Evolutionary conservation across 2,888 invertebrate species (phyloP), one percentile per base, ranked within the genome.

Genomic region (Pinctada fucata): DNA sequence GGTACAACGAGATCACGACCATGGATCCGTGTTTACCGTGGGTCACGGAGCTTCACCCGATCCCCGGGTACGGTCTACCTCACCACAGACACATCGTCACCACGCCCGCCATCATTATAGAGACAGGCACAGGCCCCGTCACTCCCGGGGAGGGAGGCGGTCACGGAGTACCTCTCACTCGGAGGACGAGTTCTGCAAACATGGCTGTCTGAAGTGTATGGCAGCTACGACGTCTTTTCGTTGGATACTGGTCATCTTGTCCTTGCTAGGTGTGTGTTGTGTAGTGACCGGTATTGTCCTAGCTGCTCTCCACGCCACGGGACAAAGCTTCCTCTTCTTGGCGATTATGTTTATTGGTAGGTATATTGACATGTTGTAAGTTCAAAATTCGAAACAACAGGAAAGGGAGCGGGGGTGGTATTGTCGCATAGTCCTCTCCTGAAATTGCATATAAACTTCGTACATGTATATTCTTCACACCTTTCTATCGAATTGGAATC

Each of bases 291-390:
- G 92, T 2, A 90, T 91, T 74, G 88, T 91, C 6, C 84, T 92
- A 47, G 92, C 91, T 2, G 91, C 90, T 6, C 85, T 92, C 2
- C 91, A 90, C 82, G 87, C 88, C 16, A 86, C 89, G 3, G 89
- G 89, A 48, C 88, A 88, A 79, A 90, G 89, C 70, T 91, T 90
- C 83, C 89, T 92, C 50, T 90, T 90, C 72, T 84, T 92, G 48
- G 90, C 91, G 16, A 90, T 92, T 63, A 92, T 91, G 91, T 92
- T 92, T 83, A 90, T 92, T 79, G 92, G 92, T 92, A 83, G 89
- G 92, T 89, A 31, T 31, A 31, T 31, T 31, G 31, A 31, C 31
- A 31, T 31, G 31, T 31, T 31, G 31, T 31, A 31, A 31, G 31
- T 31, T 31, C 31, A 31, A 31, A 31, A 31, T 31, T 31, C 31